Conservation (phyloP, 2,113 vertebrate genomes). For the Pitta sordida region DNA sequence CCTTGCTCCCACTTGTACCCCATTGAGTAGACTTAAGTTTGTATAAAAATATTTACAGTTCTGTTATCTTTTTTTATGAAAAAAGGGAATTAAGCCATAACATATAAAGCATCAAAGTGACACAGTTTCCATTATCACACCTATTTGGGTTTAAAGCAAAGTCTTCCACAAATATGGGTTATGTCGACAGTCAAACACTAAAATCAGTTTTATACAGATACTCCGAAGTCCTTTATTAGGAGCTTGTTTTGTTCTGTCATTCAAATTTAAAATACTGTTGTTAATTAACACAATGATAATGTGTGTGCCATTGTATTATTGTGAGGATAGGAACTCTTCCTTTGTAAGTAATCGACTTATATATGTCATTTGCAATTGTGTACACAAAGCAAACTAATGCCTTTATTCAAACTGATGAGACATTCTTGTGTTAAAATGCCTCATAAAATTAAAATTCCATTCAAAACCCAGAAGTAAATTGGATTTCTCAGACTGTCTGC, state of each 20-base stretch:
- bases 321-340: not conserved
- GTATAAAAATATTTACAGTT: not conserved
- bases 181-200: rapidly evolving
- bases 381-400: not conserved
- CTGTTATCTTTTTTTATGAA: not conserved
- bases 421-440: not conserved
- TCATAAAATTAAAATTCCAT: constrained; percentile 5
- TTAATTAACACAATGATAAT: not conserved
- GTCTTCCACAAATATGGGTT: not conserved
- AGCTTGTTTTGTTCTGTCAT: not conserved
- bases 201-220: not conserved
- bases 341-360: not conserved
- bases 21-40: not conserved
- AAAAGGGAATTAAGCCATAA: not conserved
- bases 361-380: not conserved
- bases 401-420: not conserved
- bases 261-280: not conserved
- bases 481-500: constrained; percentile 20
- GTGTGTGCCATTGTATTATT: not conserved
- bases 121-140: not conserved
- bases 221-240: not conserved
- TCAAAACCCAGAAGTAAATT: not conserved
- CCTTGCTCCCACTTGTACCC: not conserved
- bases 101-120: not conserved
- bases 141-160: not conserved